phyloP scores from a whole-genome alignment of 2,113 vertebrate species.

The Erythrolamprus reginae region DNA sequence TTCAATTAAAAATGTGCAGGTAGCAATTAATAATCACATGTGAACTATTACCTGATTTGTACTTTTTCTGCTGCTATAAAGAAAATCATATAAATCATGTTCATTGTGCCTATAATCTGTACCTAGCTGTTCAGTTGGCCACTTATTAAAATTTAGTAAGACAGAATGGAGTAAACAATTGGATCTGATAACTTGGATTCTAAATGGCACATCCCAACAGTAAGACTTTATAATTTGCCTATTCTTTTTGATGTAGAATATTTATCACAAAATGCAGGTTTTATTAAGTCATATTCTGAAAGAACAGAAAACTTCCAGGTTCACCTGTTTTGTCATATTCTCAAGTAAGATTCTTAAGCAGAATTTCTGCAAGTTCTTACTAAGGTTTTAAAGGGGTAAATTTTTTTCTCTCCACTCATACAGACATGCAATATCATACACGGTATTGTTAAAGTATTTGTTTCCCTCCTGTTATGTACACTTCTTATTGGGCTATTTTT shows the following conservation, averaged over 20 bases:
- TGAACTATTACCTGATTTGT: background rate
- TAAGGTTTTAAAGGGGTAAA: too few species aligned
- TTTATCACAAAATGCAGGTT: background rate
- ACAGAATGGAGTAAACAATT: background rate
- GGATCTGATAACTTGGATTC: background rate
- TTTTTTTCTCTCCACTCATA: too few species aligned
- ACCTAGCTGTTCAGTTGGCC: background rate
- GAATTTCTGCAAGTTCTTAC: background rate
- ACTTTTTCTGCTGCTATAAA: background rate
- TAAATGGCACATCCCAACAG: background rate
- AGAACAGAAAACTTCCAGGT: background rate
- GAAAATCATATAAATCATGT: background rate
- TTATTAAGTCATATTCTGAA: background rate
- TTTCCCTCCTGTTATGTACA: background rate
- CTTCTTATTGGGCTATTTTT: background rate
- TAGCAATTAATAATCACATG: background rate
- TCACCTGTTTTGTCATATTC: background rate
- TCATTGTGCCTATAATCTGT: background rate
- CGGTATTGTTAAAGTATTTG: too few species aligned
- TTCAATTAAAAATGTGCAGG: background rate
- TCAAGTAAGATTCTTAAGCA: background rate
- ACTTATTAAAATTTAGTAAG: background rate
- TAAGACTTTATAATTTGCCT: background rate
- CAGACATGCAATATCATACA: too few species aligned
- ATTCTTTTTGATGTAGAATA: background rate